These are phyloP conservation scores for Typhlomys cinereus DNA, from an alignment of 2,113 vertebrate genomes.

Conservation along the genomic window DNA sequence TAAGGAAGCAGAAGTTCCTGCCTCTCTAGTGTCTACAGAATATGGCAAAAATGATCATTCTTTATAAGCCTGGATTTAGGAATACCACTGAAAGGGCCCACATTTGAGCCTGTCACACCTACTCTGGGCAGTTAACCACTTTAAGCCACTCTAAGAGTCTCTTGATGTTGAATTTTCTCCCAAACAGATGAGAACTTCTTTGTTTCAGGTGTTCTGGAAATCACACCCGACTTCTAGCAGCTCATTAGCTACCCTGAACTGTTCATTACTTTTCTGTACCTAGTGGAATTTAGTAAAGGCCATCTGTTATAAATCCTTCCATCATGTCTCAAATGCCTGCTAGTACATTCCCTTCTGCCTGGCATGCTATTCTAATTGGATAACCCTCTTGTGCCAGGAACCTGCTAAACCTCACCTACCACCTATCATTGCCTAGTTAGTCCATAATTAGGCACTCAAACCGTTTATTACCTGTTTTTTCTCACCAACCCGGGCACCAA, in stretches of 20 bases:
- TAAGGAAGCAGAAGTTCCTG: not conserved
- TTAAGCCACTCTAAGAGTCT: not conserved
- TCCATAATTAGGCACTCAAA: not conserved
- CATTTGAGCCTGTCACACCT: not conserved
- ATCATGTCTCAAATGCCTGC: not conserved
- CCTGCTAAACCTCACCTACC: not conserved
- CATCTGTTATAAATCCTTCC: not conserved
- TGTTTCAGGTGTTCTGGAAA: not conserved
- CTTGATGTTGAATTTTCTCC: not conserved
- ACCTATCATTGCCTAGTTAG: not conserved
- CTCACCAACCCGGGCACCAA: not conserved
- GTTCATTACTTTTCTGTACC: not conserved
- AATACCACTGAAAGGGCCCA: not conserved
- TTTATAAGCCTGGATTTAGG: not conserved
- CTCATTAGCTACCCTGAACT: not conserved
- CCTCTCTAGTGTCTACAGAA: not conserved
- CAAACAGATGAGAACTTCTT: not conserved
- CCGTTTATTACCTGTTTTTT: not conserved
- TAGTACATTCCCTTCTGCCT: not conserved
- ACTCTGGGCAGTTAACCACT: not conserved
- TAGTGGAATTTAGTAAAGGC: not conserved
- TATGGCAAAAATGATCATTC: not conserved
- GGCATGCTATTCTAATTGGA: not conserved
- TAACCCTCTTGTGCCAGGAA: not conserved
- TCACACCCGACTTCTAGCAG: not conserved